Percentiles rank a stretch among this genome's conserved stretches.
phyloP scores from a whole-genome alignment of 2,797 vertebrate genomes.

The Crax fasciolata region DNA sequence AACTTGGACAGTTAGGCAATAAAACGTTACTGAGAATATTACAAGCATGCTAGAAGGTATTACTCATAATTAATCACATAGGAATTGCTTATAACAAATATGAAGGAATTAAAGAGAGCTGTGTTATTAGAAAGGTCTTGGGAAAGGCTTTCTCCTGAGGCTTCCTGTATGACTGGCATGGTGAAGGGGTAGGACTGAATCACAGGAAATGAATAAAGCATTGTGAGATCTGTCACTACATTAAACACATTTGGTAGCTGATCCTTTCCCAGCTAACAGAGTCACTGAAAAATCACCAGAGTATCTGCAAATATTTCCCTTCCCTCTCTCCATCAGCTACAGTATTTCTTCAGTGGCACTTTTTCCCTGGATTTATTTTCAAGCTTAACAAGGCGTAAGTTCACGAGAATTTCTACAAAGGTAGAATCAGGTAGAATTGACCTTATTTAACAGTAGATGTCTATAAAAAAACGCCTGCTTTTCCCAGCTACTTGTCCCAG shows the following conservation, averaged over 20 bases:
- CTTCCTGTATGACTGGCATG: slow-evolving; percentile 42
- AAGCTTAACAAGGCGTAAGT: background rate
- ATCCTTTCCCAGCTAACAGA: background rate
- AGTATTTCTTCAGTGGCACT: background rate
- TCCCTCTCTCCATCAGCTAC: background rate
- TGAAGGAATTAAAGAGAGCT: slow-evolving; percentile 30
- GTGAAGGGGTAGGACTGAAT: slow-evolving; percentile 33
- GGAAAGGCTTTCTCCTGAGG: slow-evolving; percentile 37
- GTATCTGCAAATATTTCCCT: background rate
- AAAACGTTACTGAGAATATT: slow-evolving; percentile 47
- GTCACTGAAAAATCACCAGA: background rate
- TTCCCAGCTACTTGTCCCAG: background rate
- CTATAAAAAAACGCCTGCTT: background rate
- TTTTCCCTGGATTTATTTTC: background rate
- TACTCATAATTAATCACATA: slow-evolving; percentile 53
- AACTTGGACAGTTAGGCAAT: slow-evolving; percentile 14
- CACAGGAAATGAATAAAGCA: background rate
- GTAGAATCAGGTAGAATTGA: background rate
- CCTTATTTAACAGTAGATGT: background rate
- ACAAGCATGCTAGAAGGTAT: slow-evolving; percentile 21
- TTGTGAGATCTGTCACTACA: background rate
- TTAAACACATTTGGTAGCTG: background rate
- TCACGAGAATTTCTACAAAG: background rate
- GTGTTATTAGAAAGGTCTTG: background rate
- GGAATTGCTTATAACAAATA: slow-evolving; percentile 64